These are phyloP conservation scores for Drosophila teissieri DNA, from an alignment of 1,140 invertebrate species.

Conservation along the genomic window DNA sequence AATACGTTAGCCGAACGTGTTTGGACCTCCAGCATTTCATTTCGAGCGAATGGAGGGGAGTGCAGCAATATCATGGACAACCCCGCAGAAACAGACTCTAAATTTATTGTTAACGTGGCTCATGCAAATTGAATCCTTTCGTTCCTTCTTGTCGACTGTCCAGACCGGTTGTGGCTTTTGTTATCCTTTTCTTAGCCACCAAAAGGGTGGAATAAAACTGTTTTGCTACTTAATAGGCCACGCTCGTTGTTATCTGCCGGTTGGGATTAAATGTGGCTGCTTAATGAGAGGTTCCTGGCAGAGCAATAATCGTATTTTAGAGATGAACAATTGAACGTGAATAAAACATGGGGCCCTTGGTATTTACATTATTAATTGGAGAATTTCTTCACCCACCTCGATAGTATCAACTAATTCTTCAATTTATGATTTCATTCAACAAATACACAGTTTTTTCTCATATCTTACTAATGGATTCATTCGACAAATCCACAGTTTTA, in stretches of 20 bases:
- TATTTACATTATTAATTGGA: constrained; percentile 6
- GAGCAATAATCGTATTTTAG: constrained; percentile 41
- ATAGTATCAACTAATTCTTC: too few species aligned
- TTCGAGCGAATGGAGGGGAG: constrained; percentile 15
- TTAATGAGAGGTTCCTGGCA: constrained; percentile 14
- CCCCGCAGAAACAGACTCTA: constrained; percentile 30
- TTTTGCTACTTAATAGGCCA: constrained; percentile 38
- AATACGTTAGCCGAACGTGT: constrained; percentile 60
- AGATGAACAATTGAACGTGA: constrained; percentile 22
- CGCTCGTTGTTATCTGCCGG: constrained; percentile 41
- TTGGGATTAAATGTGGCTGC: constrained; percentile 34
- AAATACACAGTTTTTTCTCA: too few species aligned
- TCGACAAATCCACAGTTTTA: too few species aligned
- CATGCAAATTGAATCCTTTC: constrained; percentile 67
- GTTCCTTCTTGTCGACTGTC: constrained; percentile 35
- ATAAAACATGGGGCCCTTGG: not conserved
- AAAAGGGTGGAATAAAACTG: constrained; percentile 14
- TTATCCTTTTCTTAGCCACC: constrained; percentile 19
- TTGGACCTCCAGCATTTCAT: constrained; percentile 40
- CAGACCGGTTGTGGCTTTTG: constrained; percentile 33
- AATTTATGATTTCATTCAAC: too few species aligned
- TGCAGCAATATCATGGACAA: constrained; percentile 6
- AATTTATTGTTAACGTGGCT: constrained; percentile 72
- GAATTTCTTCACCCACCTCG: not conserved
- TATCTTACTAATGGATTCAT: too few species aligned